A percentile compares a stretch with the other conserved stretches of the same genome.
Evolutionary conservation across 2,888 invertebrate species (phyloP).

Genomic region (Cerastoderma edule): DNA sequence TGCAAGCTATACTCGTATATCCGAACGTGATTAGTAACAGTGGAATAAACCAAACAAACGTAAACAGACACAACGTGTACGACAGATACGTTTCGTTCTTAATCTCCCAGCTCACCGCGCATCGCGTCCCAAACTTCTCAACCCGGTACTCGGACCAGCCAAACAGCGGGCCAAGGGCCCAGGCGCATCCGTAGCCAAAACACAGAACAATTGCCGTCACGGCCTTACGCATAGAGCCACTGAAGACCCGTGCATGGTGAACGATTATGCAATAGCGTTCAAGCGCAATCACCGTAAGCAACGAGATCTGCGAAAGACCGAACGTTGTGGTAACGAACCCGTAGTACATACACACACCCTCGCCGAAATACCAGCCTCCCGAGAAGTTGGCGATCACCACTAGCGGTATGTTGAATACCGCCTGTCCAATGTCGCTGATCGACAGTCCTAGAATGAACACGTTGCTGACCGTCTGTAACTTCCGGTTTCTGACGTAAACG

Average conservation of each 20-base stretch:
- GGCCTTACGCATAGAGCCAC: constrained; percentile 16
- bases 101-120: constrained; percentile 43
- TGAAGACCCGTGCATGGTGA: constrained; percentile 17
- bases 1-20: constrained; percentile 40
- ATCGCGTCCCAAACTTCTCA: constrained; percentile 37
- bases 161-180: constrained; percentile 43
- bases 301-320: constrained; percentile 42
- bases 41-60: constrained; percentile 45
- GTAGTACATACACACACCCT: constrained; percentile 31
- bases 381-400: constrained; percentile 32
- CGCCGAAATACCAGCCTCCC: constrained; percentile 41
- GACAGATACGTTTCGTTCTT: constrained; percentile 24
- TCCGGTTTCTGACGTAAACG: constrained; percentile 20
- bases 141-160: constrained; percentile 44
- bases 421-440: constrained; percentile 37
- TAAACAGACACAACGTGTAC: constrained; percentile 35
- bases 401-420: constrained; percentile 38
- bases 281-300: constrained; percentile 39
- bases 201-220: constrained; percentile 21
- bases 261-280: constrained; percentile 47
- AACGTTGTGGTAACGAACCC: constrained; percentile 40
- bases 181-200: constrained; percentile 27
- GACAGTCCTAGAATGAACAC: constrained; percentile 35
- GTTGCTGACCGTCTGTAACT: constrained; percentile 32
- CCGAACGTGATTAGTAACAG: constrained; percentile 35